Evolutionary conservation across 2,888 invertebrate species (phyloP).

Genomic region (Priocnemis perturbator): DNA sequence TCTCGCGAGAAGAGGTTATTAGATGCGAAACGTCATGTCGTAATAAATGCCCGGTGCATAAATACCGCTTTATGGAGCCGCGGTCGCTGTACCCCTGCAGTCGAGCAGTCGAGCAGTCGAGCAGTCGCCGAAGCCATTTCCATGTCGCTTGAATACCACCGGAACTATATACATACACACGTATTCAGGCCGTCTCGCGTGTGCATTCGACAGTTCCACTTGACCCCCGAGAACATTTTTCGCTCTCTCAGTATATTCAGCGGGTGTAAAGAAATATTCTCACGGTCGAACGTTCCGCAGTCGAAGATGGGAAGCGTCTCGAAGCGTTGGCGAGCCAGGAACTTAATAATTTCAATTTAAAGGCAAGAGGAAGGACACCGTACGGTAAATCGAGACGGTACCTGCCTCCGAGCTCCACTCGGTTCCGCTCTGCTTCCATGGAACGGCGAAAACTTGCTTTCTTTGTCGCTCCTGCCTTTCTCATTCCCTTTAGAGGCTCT

Average conservation of each 20-base stretch:
- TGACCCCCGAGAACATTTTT: conserved; percentile 45
- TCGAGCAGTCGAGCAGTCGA: not conserved
- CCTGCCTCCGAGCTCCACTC: conserved; percentile 20
- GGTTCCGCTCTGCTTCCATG: conserved; percentile 44
- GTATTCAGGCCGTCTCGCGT: not conserved
- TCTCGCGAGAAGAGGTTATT: conserved; percentile 37
- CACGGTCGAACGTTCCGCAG: too few species aligned
- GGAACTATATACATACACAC: not conserved
- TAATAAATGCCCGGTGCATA: conserved; percentile 45
- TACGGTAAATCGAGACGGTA: conserved; percentile 34
- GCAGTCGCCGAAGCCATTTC: conserved; percentile 30
- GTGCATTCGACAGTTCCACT: conserved; percentile 46
- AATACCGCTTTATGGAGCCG: conserved; percentile 30
- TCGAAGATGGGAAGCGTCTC: conserved; percentile 2
- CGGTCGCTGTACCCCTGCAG: not conserved
- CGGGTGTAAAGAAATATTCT: too few species aligned
- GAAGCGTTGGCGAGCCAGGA: not conserved
- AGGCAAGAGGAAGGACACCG: conserved; percentile 26
- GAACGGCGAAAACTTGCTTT: conserved; percentile 39
- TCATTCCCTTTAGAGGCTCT: not conserved
- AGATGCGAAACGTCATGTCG: conserved; percentile 42
- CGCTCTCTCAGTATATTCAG: conserved; percentile 6
- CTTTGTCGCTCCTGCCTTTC: conserved; percentile 4
- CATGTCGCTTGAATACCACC: conserved; percentile 44
- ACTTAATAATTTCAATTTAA: conserved; percentile 7